A percentile compares a stretch with the other conserved stretches of the same genome.
phyloP scores from a whole-genome alignment of 2,888 invertebrate species.

The Ophion obscuratus region DNA sequence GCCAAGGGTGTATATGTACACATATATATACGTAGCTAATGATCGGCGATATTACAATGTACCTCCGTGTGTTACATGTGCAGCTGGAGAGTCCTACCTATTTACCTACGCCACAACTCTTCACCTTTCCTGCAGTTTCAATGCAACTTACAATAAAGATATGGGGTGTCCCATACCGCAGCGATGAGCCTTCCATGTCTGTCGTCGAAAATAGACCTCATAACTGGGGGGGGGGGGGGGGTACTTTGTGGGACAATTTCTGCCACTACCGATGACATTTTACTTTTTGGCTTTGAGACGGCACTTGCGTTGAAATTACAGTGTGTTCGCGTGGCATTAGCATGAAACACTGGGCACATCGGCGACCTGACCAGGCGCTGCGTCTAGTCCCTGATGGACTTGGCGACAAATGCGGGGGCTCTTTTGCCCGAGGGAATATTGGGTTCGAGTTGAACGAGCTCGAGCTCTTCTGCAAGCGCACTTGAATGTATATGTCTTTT shows the following conservation, averaged over 20 bases:
- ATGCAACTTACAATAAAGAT: background rate
- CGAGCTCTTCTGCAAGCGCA: too few relatives aligned
- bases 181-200: background rate
- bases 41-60: conserved; percentile 32
- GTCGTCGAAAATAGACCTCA: background rate
- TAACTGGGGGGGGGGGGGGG: too few relatives aligned
- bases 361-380: background rate
- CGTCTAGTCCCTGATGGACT: too few relatives aligned
- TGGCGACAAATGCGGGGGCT: conserved; percentile 4
- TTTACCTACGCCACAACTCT: conserved; percentile 27
- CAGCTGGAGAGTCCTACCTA: conserved; percentile 36
- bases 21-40: too few relatives aligned
- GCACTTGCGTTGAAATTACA: background rate
- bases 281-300: background rate
- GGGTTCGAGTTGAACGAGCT: too few relatives aligned
- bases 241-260: too few relatives aligned
- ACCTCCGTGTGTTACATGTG: conserved; percentile 23
- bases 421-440: conserved; percentile 47
- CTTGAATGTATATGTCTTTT: too few relatives aligned
- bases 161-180: conserved; percentile 7
- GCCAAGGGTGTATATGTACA: background rate
- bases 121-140: conserved; percentile 1
- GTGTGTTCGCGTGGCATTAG: background rate
- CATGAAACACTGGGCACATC: conserved; percentile 9
- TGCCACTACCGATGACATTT: background rate